Percentiles rank a stretch among this genome's conserved stretches.
phyloP scores from a whole-genome alignment of 1,140 invertebrate genomes.

The Pogonognathellus flavescens region DNA sequence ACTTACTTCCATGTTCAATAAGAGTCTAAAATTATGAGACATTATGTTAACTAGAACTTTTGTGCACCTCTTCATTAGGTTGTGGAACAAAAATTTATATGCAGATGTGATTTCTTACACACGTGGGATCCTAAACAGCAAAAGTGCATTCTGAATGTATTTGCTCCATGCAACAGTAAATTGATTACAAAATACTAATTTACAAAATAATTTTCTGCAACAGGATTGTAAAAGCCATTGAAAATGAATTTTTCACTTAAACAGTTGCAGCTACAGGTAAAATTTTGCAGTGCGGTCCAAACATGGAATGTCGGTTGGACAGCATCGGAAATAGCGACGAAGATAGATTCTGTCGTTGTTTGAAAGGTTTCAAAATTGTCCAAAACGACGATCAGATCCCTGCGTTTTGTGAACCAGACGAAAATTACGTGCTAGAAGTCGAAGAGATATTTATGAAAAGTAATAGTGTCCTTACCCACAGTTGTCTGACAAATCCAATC shows the following conservation, averaged over 20 bases:
- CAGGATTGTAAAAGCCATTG: neutral
- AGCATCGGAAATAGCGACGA: constrained; percentile 16
- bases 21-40: no score
- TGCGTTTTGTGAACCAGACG: constrained; percentile 28
- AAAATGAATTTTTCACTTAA: neutral
- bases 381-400: constrained; percentile 45
- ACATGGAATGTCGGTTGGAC: constrained; percentile 39
- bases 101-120: constrained; percentile 49
- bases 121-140: constrained; percentile 10
- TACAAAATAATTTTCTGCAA: neutral
- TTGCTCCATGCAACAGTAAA: constrained; percentile 9
- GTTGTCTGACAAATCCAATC: no score
- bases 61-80: neutral
- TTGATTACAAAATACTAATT: neutral
- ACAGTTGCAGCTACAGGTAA: neutral
- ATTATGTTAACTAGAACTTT: neutral
- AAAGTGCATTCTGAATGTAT: constrained; percentile 41
- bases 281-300: neutral
- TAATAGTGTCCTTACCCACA: no score
- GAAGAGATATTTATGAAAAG: neutral
- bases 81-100: neutral
- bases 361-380: constrained; percentile 45
- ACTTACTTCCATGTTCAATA: no score
- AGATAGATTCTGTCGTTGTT: constrained; percentile 48
- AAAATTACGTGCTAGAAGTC: neutral